Base-by-base conservation (phyloP, 1,140 invertebrate species). In the Drosophila lacertosa region DNA sequence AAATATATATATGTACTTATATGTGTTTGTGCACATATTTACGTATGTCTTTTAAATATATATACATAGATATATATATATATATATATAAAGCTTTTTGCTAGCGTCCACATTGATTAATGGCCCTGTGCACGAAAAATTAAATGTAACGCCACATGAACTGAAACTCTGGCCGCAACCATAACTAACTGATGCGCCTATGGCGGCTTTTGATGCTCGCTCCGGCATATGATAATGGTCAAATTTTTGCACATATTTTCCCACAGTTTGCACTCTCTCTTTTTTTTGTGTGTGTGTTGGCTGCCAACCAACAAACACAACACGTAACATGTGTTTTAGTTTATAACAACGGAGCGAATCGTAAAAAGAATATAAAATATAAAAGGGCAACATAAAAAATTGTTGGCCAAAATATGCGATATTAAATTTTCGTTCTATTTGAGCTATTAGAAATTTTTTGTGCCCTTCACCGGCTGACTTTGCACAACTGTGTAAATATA, bases 301-400 rank as follows among this genome's bases (percentile, higher is more conserved):
- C 58, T 44, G 51, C 39, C 53, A 48, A 51, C 64, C 64, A 11
- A 48, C 45, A 60, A 67, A 67, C 69, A 67, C 22, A 64, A 42
- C 66, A 70, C 45, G 71, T 70, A 74, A 65, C 71, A 74, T 74
- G 59, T 74, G 71, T 70, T 74, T 70, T 74, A 64, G 59, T 74
- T 65, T 53, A 55, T 58, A 70, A 58, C 59, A 70, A 47, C 51
- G 26, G 22, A 4, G 3, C 16, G 29, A 35, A 40, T 48, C 45
- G 29, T 24, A 47, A 48, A 59, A 54, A 35, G 5, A 39, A 48
- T 16, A 42, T 37, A 22, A 53, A 26, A 20, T 4, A 71, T 48
- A 48, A 67, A 54, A 37, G 33, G 48, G n/a, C 39, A 15, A 20
- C 33, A 67, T 65, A 47, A 59, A 74, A 70, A 37, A 44, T 24